Conservation (phyloP, 2,888 invertebrate genomes). For the Silvanus unidentatus region DNA sequence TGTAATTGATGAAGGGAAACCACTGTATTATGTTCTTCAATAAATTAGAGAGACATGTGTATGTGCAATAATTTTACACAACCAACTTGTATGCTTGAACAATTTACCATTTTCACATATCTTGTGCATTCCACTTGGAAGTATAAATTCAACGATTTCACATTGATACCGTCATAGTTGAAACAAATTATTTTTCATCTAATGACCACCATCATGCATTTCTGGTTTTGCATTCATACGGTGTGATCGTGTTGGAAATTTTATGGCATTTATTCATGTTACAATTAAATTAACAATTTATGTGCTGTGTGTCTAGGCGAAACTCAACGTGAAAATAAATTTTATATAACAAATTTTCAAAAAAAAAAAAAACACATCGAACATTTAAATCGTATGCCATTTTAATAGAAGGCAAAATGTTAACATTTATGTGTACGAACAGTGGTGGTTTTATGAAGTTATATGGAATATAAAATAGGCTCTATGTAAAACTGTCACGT, state of each 20-base stretch:
- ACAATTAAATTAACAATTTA: not conserved
- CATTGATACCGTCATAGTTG: too few species aligned
- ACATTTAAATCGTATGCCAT: too few species aligned
- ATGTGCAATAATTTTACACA: too few species aligned
- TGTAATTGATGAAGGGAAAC: constrained; percentile 28
- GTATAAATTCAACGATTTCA: too few species aligned
- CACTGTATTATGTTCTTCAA: constrained; percentile 1
- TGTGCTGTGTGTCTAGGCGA: not conserved
- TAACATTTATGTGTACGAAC: constrained; percentile 21
- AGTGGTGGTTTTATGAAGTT: constrained; percentile 29
- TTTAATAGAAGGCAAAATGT: constrained; percentile 10
- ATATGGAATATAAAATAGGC: constrained; percentile 38
- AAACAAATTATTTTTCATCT: too few species aligned
- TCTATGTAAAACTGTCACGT: constrained; percentile 43
- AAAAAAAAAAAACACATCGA: too few species aligned
- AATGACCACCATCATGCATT: too few species aligned
- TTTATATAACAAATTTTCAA: constrained; percentile 4
- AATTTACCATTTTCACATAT: too few species aligned
- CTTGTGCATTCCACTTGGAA: too few species aligned
- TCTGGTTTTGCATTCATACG: not conserved
- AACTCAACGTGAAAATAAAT: not conserved
- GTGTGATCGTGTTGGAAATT: not conserved
- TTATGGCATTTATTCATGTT: not conserved
- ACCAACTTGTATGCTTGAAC: too few species aligned
- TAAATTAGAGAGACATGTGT: too few species aligned